These are phyloP conservation scores for Balaeniceps rex DNA, from an alignment of 2,113 vertebrate genomes.

Conservation along the genomic window DNA sequence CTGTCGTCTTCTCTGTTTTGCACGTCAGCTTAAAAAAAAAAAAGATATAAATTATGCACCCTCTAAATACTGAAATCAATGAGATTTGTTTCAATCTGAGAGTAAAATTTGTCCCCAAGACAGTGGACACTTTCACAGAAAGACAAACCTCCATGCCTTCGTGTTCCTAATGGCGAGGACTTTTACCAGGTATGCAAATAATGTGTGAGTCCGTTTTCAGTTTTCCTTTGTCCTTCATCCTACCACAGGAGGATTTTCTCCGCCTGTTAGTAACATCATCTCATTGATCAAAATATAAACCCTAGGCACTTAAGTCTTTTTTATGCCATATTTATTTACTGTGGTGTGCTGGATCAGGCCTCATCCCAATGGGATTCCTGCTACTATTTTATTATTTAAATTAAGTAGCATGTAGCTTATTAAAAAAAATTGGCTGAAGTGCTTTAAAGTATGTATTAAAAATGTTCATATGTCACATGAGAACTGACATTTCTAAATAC, in stretches of 20 bases:
- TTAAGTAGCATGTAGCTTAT: not conserved
- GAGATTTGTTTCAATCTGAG: not conserved
- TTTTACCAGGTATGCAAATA: not conserved
- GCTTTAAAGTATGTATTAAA: not conserved
- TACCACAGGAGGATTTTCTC: not conserved
- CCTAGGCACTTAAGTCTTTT: not conserved
- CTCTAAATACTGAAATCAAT: not conserved
- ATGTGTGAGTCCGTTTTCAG: not conserved
- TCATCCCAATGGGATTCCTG: not conserved
- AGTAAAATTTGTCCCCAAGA: not conserved
- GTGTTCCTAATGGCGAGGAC: not conserved
- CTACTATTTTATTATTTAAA: not conserved
- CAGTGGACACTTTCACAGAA: not conserved
- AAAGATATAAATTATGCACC: not conserved
- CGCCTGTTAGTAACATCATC: not conserved
- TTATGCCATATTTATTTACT: not conserved
- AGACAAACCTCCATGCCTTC: not conserved
- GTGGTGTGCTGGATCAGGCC: not conserved
- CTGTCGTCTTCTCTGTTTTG: not conserved
- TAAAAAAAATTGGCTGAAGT: fast-evolving
- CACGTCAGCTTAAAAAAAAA: not conserved
- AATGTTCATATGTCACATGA: not conserved
- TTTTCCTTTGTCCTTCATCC: not conserved
- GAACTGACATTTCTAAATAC: not conserved
- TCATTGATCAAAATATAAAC: not conserved